Base-by-base conservation (phyloP, 2,888 invertebrate species). In the Xiphydria camelus region DNA sequence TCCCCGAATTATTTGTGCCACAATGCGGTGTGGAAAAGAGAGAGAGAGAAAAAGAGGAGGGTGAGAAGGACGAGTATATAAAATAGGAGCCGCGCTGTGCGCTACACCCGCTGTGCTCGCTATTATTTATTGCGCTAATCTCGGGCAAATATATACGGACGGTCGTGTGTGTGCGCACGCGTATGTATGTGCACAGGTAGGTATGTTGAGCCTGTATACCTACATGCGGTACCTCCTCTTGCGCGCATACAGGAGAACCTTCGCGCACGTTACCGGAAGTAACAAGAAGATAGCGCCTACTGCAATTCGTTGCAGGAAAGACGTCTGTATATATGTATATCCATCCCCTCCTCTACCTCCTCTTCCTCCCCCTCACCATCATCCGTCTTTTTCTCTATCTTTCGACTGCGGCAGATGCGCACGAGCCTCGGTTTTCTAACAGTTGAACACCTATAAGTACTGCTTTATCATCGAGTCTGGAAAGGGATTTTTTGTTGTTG, bases 1-100 rank as follows among this genome's bases (percentile, higher is more conserved):
- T 74, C 72, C 72, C 62, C 70, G 71, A 69, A 68, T 71, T 67
- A 70, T 69, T 70, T 71, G 46, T 39, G 18, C 34, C 32, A 14
- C 4, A 23, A 5, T 25, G 18, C 33, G 14, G 14, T 43, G 39
- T 41, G 29, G 7, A 12, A 29, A 29, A 29, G 12, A 3, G 41
- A 29, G 33, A 47, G 19, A 47, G 36, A 32, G 33, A 26, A 12
- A 12, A 17, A 6, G 12, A 17, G 10, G 10, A 12, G 20, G 10
- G 29, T 25, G 19, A 17, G 36, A 33, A 18, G 42, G 49, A 49
- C 46, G 45, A 46, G 26, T 29, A 31, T 43, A 40, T 40, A 41
- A 50, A 50, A 41, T 50, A 50, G 47, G 41, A 48, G 41, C 38
- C 10, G 25, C 20, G 12, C 4, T 31, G 43, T 15, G 18, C 36